A percentile compares a stretch with the other conserved stretches of the same genome.
These are phyloP conservation scores for Syngnathus typhle DNA, from an alignment of 2,113 vertebrate genomes.

Conservation along the genomic window DNA sequence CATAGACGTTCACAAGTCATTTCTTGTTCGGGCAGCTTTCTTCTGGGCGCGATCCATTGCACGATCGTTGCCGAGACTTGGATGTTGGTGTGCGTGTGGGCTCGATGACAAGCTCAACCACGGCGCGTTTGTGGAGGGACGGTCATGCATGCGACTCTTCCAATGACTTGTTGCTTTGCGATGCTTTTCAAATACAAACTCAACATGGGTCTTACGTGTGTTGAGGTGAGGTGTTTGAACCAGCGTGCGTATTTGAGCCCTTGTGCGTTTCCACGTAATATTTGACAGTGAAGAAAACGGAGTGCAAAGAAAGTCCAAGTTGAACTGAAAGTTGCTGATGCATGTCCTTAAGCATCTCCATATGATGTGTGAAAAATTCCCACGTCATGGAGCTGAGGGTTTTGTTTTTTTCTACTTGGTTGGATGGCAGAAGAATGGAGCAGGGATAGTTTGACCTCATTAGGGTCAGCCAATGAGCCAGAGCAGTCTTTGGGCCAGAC, in stretches of 20 bases:
- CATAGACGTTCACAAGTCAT: conserved; percentile 11
- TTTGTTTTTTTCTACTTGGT: neutral
- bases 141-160: neutral
- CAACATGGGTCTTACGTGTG: neutral
- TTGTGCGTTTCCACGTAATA: conserved; percentile 42
- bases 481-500: neutral
- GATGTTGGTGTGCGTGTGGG: neutral
- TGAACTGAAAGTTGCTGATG: conserved; percentile 54
- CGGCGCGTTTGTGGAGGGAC: neutral
- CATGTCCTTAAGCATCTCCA: conserved; percentile 28
- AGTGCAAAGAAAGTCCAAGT: conserved; percentile 32
- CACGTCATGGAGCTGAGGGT: neutral
- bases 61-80: neutral
- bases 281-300: conserved; percentile 37
- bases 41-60: conserved; percentile 12
- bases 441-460: neutral
- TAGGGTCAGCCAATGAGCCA: neutral
- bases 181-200: neutral
- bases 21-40: conserved; percentile 1
- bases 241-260: conserved; percentile 21
- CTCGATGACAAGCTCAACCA: neutral
- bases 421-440: neutral
- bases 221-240: neutral
- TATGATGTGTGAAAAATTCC: neutral
- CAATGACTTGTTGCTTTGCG: neutral